These are phyloP conservation scores for Micropoecilia bifurca DNA, from an alignment of 2,797 vertebrate species.

Conservation along the genomic window DNA sequence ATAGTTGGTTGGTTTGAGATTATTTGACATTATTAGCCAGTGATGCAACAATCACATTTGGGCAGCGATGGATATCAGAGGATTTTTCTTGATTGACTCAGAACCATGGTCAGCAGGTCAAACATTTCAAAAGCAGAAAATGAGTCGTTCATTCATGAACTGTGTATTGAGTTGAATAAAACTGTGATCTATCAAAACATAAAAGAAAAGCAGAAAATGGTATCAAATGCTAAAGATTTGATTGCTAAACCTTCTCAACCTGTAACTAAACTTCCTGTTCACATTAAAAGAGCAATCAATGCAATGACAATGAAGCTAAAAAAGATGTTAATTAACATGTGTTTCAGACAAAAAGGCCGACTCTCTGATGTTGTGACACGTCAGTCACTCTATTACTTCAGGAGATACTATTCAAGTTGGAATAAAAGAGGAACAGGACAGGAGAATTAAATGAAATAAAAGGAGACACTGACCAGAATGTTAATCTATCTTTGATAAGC, in stretches of 20 bases:
- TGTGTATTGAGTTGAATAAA: background rate
- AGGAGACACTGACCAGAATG: slow-evolving; percentile 22
- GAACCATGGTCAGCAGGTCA: background rate
- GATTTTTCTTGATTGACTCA: background rate
- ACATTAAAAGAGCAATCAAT: background rate
- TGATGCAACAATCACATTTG: background rate
- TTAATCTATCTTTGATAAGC: slow-evolving; percentile 26
- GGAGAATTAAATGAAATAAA: slow-evolving; percentile 11
- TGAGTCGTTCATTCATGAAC: background rate
- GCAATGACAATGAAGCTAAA: background rate
- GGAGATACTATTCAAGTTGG: background rate
- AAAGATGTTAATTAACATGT: background rate
- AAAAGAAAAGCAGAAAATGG: background rate
- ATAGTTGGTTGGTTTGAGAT: background rate
- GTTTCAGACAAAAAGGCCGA: background rate
- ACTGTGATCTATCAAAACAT: background rate
- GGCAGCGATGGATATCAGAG: background rate
- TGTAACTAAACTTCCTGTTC: background rate
- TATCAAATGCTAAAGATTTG: background rate
- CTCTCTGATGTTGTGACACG: background rate
- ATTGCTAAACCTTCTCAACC: background rate
- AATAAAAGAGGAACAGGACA: slow-evolving; percentile 20
- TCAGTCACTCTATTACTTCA: background rate
- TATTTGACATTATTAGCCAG: background rate
- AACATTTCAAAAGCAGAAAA: background rate